These are phyloP conservation scores for Ostrea edulis DNA, from an alignment of 1,140 invertebrate genomes.

Conservation along the genomic window DNA sequence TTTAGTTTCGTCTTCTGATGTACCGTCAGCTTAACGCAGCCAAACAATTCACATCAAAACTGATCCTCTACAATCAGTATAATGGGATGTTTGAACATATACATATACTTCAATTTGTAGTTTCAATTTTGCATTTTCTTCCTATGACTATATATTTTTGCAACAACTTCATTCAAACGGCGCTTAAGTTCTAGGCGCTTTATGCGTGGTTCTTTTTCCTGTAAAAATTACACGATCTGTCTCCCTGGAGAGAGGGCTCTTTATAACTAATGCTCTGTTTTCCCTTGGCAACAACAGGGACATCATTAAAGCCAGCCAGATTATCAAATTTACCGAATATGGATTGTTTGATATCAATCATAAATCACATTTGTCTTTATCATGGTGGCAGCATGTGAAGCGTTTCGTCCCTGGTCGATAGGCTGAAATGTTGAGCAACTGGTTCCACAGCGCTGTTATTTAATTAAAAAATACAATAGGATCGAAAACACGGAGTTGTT, in stretches of 20 bases:
- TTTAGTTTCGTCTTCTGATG: not conserved
- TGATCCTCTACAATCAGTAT: not conserved
- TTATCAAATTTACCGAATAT: constrained; percentile 38
- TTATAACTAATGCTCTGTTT: constrained; percentile 5
- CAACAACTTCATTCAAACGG: not conserved
- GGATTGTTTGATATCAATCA: constrained; percentile 33
- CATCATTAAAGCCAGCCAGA: constrained; percentile 2
- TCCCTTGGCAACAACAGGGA: not conserved
- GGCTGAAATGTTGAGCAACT: not conserved
- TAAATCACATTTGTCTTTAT: constrained; percentile 31
- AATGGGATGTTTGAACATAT: not conserved
- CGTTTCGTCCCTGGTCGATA: not conserved
- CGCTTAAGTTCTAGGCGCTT: not conserved
- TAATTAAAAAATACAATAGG: no score
- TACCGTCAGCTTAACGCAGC: not conserved
- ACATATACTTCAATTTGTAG: not conserved
- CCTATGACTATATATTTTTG: not conserved
- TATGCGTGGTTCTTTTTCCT: not conserved
- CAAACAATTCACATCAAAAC: not conserved
- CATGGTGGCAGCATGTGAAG: not conserved
- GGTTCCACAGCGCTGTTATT: not conserved
- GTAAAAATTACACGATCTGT: not conserved
- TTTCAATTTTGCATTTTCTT: not conserved
- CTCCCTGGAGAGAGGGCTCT: not conserved
- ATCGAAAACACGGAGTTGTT: no score